These are phyloP conservation scores for Enteromius fasciolatus DNA, from an alignment of 2,797 vertebrate species.

Conservation along the genomic window DNA sequence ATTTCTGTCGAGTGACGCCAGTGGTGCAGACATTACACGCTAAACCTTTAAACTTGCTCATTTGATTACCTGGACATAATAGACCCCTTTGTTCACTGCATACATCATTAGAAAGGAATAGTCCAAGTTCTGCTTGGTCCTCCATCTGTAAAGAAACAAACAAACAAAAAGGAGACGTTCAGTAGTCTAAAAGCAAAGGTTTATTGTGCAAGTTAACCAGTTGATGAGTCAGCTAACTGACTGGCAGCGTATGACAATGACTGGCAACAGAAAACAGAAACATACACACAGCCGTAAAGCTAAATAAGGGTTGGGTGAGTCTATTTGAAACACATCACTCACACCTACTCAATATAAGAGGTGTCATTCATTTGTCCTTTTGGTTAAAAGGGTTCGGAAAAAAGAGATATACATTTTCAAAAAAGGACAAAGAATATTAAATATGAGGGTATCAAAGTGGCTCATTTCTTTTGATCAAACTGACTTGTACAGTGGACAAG, in stretches of 20 bases:
- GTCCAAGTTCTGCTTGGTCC: constrained; percentile 98
- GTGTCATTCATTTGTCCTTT: not conserved
- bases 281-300: not conserved
- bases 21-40: not conserved
- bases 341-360: not conserved
- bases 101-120: constrained; percentile 99
- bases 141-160: constrained; percentile 83
- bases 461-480: constrained; percentile 21
- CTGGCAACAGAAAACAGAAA: not conserved
- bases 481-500: constrained; percentile 5
- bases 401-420: constrained; percentile 15
- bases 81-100: constrained; percentile 93
- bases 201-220: not conserved
- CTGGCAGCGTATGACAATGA: not conserved
- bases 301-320: not conserved
- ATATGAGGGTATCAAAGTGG: not conserved
- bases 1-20: not conserved
- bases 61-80: constrained; percentile 92
- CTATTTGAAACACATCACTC: not conserved
- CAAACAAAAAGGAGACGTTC: not conserved
- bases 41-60: not conserved
- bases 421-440: constrained; percentile 19
- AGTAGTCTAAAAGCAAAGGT: not conserved
- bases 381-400: not conserved
- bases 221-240: not conserved